Conservation (phyloP, 2,888 invertebrate species). For the Lacanobia oleracea region DNA sequence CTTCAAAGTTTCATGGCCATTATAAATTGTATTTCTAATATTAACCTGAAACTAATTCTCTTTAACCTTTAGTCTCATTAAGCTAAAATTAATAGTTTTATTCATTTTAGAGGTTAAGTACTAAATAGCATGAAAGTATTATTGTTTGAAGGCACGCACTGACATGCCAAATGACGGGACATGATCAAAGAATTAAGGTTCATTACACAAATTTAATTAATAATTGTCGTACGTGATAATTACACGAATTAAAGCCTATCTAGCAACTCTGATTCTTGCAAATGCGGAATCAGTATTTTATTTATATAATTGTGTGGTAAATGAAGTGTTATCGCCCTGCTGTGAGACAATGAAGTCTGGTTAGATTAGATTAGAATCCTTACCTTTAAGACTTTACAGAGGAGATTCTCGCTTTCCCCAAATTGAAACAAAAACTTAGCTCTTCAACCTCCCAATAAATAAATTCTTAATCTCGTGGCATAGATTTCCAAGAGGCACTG, state of each 20-base stretch:
- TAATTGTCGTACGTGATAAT: constrained; percentile 3
- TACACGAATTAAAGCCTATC: neutral
- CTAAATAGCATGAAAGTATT: constrained; percentile 23
- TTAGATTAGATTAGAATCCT: neutral
- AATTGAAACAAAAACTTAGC: neutral
- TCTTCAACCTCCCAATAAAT: neutral
- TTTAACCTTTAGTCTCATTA: constrained; percentile 40
- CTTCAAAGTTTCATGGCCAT: constrained; percentile 50
- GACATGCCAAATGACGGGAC: too few species aligned
- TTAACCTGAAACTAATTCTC: constrained; percentile 46
- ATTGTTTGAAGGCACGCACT: constrained; percentile 29
- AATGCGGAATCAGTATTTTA: neutral
- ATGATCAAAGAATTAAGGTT: neutral
- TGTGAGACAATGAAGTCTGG: neutral
- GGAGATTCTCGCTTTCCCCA: neutral
- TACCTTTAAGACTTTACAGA: neutral
- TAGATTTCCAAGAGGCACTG: neutral
- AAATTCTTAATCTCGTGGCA: neutral
- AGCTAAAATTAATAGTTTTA: constrained; percentile 29
- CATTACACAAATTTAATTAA: neutral
- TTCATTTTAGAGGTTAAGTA: constrained; percentile 41
- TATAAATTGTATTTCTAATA: constrained; percentile 47
- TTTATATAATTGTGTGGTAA: too few species aligned
- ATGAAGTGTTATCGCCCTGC: too few species aligned
- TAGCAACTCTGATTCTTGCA: neutral